phyloP scores from a whole-genome alignment of 2,888 invertebrate genomes.

The Pyrrhia umbra region DNA sequence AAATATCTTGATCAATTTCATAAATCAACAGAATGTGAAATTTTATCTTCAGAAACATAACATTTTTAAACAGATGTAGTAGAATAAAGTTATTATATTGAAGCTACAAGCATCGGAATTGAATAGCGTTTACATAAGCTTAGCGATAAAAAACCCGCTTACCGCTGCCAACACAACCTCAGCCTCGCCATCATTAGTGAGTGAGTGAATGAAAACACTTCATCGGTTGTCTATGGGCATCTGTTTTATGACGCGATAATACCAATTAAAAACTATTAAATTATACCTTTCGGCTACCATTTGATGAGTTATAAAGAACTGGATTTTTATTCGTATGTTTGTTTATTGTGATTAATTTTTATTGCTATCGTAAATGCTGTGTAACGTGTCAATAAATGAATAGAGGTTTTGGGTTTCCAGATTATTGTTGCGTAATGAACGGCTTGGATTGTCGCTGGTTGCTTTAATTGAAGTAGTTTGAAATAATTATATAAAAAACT shows the following conservation, averaged over 20 bases:
- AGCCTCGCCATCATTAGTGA: constrained; percentile 67
- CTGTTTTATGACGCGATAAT: constrained; percentile 86
- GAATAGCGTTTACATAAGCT: neutral
- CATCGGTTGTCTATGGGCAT: constrained; percentile 84
- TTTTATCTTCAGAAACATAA: no score
- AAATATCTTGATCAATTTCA: no score
- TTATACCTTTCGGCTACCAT: constrained; percentile 85
- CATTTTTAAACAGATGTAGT: no score
- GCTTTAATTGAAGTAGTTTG: constrained; percentile 49
- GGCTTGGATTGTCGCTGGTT: constrained; percentile 51
- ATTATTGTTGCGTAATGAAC: constrained; percentile 62
- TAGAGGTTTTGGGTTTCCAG: constrained; percentile 57
- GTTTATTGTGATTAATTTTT: constrained; percentile 88
- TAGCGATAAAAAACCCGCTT: constrained; percentile 26
- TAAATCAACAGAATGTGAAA: no score
- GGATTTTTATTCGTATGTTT: constrained; percentile 81
- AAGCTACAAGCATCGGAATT: neutral
- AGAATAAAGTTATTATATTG: no score
- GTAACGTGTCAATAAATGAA: constrained; percentile 73
- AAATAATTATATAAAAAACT: constrained; percentile 43
- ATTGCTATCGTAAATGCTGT: constrained; percentile 74
- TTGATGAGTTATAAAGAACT: constrained; percentile 82
- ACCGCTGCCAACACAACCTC: constrained; percentile 51
- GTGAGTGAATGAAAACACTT: constrained; percentile 84
- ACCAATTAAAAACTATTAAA: constrained; percentile 90